These are phyloP conservation scores for Cerceris rybyensis DNA, from an alignment of 2,888 invertebrate genomes.

Conservation along the genomic window DNA sequence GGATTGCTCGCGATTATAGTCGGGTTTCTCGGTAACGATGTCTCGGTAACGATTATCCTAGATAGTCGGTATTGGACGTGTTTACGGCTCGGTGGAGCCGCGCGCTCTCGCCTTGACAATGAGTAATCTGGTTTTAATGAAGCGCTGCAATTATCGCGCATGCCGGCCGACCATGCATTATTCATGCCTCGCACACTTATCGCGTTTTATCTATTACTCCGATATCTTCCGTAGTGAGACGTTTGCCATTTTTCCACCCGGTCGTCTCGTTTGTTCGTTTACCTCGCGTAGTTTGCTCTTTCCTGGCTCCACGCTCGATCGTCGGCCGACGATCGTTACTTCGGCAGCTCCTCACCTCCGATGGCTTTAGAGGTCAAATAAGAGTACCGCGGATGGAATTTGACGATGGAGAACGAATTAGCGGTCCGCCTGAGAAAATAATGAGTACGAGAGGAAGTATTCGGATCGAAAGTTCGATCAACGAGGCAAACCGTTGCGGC, in stretches of 20 bases:
- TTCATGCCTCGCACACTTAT: constrained; percentile 46
- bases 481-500: no score
- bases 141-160: constrained; percentile 59
- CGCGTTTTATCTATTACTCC: constrained; percentile 38
- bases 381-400: no score
- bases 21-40: constrained; percentile 8
- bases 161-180: constrained; percentile 47
- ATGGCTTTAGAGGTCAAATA: no score
- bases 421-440: no score
- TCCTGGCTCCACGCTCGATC: no score
- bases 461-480: no score
- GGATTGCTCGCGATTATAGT: neutral
- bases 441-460: no score
- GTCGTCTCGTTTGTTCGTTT: neutral
- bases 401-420: no score
- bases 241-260: constrained; percentile 19
- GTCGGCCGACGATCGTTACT: no score
- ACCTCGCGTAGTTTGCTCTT: neutral
- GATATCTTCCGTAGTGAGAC: constrained; percentile 24
- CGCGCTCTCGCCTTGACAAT: constrained; percentile 41
- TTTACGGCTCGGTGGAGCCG: constrained; percentile 21
- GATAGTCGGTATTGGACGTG: constrained; percentile 33
- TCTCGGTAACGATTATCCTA: constrained; percentile 43
- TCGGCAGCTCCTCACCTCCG: no score
- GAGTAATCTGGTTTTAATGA: constrained; percentile 57